phyloP scores from a whole-genome alignment of 2,797 vertebrate genomes.

The Sebastes alutus region DNA sequence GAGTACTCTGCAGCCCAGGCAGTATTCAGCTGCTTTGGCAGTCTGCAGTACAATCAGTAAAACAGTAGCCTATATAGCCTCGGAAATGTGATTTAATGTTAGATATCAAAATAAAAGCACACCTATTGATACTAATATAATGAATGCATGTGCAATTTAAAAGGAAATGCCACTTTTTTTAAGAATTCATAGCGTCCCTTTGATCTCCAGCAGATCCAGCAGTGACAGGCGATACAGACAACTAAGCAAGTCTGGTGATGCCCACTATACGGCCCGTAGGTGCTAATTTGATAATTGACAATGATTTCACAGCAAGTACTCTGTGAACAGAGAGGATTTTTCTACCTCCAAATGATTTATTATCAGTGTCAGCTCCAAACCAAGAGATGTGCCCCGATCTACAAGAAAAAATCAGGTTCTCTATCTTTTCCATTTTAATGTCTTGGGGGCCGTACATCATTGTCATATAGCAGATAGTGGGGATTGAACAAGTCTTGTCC shows the following conservation, averaged over 20 bases:
- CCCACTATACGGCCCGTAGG: constrained; percentile 6
- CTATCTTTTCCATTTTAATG: constrained; percentile 55
- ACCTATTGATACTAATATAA: constrained; percentile 18
- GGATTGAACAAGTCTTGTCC: constrained; percentile 45
- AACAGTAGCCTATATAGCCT: neutral
- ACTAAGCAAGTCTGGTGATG: constrained; percentile 32
- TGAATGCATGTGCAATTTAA: constrained; percentile 46
- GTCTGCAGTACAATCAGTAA: constrained; percentile 29
- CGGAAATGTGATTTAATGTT: constrained; percentile 22
- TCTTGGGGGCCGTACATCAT: constrained; percentile 59
- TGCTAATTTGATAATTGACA: constrained; percentile 39
- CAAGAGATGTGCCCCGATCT: constrained; percentile 32
- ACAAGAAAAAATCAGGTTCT: constrained; percentile 35
- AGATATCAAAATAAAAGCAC: neutral
- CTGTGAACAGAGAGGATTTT: constrained; percentile 32
- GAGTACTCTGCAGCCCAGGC: constrained; percentile 13
- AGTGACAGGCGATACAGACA: constrained; percentile 14
- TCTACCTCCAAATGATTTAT: constrained; percentile 43
- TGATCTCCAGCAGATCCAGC: constrained; percentile 47
- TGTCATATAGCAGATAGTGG: constrained; percentile 56
- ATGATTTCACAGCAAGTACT: constrained; percentile 27
- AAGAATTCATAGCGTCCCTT: constrained; percentile 57
- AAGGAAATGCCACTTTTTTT: constrained; percentile 47
- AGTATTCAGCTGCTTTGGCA: constrained; percentile 20
- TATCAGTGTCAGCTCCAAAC: constrained; percentile 42